Evolutionary conservation across 2,113 vertebrate genomes (phyloP).

Genomic region (Strix aluco): DNA sequence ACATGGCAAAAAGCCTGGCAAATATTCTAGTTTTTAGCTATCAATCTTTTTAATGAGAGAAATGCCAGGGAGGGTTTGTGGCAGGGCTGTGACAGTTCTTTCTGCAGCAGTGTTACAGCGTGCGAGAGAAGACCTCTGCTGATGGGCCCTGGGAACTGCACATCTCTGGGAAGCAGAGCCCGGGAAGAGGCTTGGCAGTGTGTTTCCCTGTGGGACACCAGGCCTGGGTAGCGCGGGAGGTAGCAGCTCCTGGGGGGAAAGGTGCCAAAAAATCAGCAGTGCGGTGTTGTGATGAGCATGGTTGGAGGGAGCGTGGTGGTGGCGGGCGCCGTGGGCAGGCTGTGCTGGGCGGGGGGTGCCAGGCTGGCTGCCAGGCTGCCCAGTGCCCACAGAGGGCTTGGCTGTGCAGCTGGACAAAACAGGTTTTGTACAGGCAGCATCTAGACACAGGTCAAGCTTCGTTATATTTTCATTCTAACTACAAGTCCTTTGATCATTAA

Average conservation of each 20-base stretch:
- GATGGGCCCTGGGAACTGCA: slow-evolving; percentile 11
- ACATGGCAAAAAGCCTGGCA: background rate
- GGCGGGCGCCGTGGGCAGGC: too few relatives aligned
- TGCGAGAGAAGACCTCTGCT: slow-evolving; percentile 43
- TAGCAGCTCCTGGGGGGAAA: background rate
- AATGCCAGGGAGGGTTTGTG: background rate
- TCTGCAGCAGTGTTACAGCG: background rate
- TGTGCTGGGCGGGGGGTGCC: background rate
- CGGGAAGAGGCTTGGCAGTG: background rate
- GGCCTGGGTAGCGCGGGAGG: background rate
- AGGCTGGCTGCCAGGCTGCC: background rate
- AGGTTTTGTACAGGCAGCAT: background rate
- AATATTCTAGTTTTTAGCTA: background rate
- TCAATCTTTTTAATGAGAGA: background rate
- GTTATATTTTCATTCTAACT: background rate
- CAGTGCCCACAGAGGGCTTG: background rate
- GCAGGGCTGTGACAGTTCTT: background rate
- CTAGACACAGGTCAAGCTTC: background rate
- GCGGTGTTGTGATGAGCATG: rapidly evolving
- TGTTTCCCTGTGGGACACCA: rapidly evolving
- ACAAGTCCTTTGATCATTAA: background rate
- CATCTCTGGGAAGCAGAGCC: background rate
- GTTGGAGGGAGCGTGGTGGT: rapidly evolving
- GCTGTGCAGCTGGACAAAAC: background rate
- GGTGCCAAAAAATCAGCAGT: background rate